These are phyloP conservation scores for Ruditapes philippinarum DNA, from an alignment of 1,140 invertebrate genomes.

Conservation along the genomic window DNA sequence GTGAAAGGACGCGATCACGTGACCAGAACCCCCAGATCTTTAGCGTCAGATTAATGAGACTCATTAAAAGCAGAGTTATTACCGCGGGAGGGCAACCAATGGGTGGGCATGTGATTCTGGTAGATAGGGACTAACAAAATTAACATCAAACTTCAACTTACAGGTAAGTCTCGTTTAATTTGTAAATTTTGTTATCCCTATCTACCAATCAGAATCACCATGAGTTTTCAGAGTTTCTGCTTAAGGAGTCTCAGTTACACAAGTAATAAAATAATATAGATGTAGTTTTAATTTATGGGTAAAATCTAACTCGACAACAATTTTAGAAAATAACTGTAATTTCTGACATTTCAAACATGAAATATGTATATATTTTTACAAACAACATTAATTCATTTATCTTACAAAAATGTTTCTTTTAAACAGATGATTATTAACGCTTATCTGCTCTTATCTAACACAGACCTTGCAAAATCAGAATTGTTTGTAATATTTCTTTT, in stretches of 20 bases:
- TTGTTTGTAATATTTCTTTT: neutral
- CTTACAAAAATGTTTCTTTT: neutral
- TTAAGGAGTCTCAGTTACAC: neutral
- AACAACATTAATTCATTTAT: neutral
- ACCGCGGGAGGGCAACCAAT: neutral
- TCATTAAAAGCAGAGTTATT: neutral
- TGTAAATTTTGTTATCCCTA: neutral
- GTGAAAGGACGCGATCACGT: no score
- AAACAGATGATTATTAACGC: neutral
- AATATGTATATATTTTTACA: neutral
- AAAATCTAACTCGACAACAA: neutral
- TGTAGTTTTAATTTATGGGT: neutral
- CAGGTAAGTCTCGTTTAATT: neutral
- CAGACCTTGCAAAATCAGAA: neutral
- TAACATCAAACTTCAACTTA: constrained; percentile 1
- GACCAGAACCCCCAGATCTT: neutral
- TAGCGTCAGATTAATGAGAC: neutral
- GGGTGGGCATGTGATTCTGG: neutral
- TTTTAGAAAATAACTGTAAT: no score
- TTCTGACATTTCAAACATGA: neutral
- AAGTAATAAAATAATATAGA: neutral
- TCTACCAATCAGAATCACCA: neutral
- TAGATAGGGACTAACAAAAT: neutral
- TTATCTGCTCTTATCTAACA: neutral
- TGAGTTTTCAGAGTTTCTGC: neutral